Evolutionary conservation across 2,113 vertebrate genomes (phyloP).

Genomic region (Acrocephalus arundinaceus): DNA sequence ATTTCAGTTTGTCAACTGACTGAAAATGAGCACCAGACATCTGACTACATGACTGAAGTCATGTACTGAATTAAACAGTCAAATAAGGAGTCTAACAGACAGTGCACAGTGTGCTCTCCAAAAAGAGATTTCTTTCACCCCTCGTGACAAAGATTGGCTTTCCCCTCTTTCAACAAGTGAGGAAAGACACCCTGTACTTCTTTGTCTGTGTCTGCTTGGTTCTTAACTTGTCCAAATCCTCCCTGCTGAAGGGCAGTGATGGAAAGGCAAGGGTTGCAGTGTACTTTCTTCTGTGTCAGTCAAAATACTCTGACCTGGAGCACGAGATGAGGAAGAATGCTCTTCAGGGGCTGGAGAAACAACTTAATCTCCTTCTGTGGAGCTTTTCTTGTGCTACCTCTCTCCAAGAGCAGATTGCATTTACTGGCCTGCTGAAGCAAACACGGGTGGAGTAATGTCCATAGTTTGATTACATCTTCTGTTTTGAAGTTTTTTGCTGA

Average conservation of each 20-base stretch:
- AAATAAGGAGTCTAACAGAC: neutral
- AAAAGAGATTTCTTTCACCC: conserved; percentile 4
- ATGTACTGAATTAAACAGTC: conserved; percentile 40
- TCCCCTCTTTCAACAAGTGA: neutral
- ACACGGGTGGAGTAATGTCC: neutral
- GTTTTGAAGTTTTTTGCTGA: neutral
- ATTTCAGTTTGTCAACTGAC: conserved; percentile 54
- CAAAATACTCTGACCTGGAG: neutral
- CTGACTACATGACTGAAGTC: conserved; percentile 31
- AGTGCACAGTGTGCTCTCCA: neutral
- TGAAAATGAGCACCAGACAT: conserved; percentile 48
- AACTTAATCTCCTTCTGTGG: neutral
- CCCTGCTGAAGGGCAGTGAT: neutral
- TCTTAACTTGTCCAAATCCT: neutral
- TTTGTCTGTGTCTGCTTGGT: neutral
- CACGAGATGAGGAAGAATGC: neutral
- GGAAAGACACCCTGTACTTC: neutral
- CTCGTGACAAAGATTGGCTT: neutral
- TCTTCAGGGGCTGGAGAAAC: neutral
- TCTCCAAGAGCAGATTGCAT: neutral
- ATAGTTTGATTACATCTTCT: neutral
- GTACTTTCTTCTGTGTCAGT: neutral
- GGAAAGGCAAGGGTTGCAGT: neutral
- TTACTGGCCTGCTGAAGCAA: neutral
- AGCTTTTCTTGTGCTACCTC: neutral